Evolutionary conservation across 1,140 invertebrate genomes (phyloP), one percentile per base, ranked within the genome.

Genomic region (Spodoptera frugiperda): DNA sequence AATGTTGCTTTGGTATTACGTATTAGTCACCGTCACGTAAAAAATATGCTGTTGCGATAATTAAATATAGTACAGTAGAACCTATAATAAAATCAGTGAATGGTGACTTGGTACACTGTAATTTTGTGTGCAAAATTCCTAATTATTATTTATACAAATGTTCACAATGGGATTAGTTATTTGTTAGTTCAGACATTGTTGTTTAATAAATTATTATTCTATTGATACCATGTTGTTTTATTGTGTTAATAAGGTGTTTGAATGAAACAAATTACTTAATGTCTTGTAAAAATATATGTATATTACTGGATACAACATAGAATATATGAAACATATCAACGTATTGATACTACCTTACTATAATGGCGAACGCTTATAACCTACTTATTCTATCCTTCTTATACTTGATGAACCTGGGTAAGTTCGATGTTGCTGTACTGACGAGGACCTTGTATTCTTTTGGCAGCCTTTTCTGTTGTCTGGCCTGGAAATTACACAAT

Each of bases 391-490:
- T 84, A 70, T 82, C 83, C 77, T 85, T 94, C 76, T 91, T 97
- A 89, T 97, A 97, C 76, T 95, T 96, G 72, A 97, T 96, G 91
- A 97, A 97, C 77, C 96, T 95, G 6, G 94, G 91, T 78, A 97
- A 91, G 88, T 97, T 97, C 3, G 94, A 94, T 78, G 94, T 95
- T 0, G 96, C 96, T 14, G 97, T 97, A 21, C 94, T 95, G 10
- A 97, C 95, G 8, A 97, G 93, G 1, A 95, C 94, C 67, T 95
- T 94, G 83, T 97, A 95, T 77, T 97, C 96, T 74, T 95, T 96
- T 1, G 97, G 91, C 3, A 93, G 94, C 73, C 95, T 95, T 80
- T 95, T 95, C 79, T 97, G 96, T 76, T 95, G 95, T 11, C 95
- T 95, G 25, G 96, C 91, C 95, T 96, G 72, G 94, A 94, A 73